Evolutionary conservation across 2,888 invertebrate genomes (phyloP), one percentile per base, ranked within the genome.

Genomic region (Aleiodes leptofemur): DNA sequence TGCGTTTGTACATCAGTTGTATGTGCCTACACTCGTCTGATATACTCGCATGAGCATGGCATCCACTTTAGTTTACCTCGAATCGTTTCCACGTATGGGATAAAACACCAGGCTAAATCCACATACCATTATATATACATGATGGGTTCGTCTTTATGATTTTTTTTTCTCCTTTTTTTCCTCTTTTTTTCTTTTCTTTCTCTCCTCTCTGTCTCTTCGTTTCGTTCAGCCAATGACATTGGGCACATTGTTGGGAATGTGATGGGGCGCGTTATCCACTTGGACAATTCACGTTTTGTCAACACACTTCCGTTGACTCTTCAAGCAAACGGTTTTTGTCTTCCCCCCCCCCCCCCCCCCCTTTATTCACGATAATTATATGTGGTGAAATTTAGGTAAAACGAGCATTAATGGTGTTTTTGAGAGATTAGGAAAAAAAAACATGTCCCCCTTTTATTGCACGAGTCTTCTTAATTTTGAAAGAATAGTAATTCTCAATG

Each of bases 271-370:
- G 56, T 73, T 31, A 31, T 57, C 38, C 51, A 74, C 50, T 59
- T 50, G 31, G 56, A 69, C 68, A 73, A 73, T 73, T 74, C 64
- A 57, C 59, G 51, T 74, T 64, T 74, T 74, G 73, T 74, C 73
- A 74, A 74, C 69, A 74, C 69, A 69, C 73, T 59, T 73, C 57
- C 56, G 50, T 50, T 69, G 69, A 61, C 73, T 59, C 59, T 74
- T 59, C 48, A 23, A n/a, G 1, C 16, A 13, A 23, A 51, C 51
- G 57, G 53, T 13, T 48, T 71, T 38, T 38, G n/a, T n/a, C n/a
- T n/a, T n/a, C n/a, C n/a, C n/a, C n/a, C n/a, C n/a, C n/a, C 23
- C 23, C 23, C 23, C 23, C 29, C 43, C n/a, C 29, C 50, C n/a
- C 9, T 53, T 55, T 34, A 14, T 55, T 69, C 14, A 31, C 48